These are phyloP conservation scores for Orbicella faveolata DNA, from an alignment of 64 coral and sea anemone genomes.

Conservation along the genomic window DNA sequence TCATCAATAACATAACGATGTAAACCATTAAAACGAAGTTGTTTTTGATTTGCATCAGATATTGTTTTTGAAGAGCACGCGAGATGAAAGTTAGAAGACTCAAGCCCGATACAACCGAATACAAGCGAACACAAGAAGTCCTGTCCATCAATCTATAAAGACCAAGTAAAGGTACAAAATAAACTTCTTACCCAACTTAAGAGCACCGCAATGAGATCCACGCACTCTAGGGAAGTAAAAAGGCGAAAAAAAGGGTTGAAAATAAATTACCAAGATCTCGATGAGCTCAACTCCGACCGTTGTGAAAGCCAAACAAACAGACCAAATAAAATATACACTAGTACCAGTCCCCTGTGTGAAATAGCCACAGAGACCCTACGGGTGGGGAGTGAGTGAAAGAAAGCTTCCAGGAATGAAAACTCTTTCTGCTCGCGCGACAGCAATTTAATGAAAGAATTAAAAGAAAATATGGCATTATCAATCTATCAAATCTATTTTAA, in stretches of 20 bases:
- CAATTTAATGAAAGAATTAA: not conserved
- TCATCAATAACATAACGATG: no score
- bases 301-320: conserved; percentile 6
- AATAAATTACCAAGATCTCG: not conserved
- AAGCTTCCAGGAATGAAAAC: not conserved
- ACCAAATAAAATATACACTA: not conserved
- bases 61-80: no score
- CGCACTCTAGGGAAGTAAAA: no score
- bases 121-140: no score
- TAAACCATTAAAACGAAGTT: no score
- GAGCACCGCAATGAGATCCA: not conserved
- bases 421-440: not conserved
- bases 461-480: not conserved
- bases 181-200: conserved; percentile 12
- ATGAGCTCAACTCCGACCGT: not conserved
- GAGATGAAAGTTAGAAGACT: no score
- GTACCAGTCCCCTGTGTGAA: not conserved
- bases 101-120: not conserved
- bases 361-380: not conserved
- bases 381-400: not conserved
- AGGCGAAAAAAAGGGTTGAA: not conserved
- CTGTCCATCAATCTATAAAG: no score
- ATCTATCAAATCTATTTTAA: no score
- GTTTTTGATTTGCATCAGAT: no score
- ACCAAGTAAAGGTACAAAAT: not conserved